phyloP scores from a whole-genome alignment of 2,797 vertebrate genomes.

The Sylvia borin region DNA sequence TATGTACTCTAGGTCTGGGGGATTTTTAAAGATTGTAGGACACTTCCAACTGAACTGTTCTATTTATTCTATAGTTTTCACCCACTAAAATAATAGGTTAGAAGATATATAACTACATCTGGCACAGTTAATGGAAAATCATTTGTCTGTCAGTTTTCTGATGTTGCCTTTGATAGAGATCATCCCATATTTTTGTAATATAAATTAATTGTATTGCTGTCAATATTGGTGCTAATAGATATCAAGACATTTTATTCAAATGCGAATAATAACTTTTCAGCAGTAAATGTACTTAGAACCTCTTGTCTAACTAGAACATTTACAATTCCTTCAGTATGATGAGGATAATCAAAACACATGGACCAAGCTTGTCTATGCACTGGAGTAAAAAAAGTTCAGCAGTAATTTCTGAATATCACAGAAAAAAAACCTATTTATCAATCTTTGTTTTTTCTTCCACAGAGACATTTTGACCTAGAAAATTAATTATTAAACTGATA shows the following conservation, averaged over 20 bases:
- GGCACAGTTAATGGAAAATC: background rate
- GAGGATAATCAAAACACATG: background rate
- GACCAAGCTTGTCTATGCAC: background rate
- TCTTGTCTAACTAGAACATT: background rate
- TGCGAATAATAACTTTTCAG: background rate
- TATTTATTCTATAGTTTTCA: background rate
- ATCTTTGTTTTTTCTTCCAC: fast-evolving
- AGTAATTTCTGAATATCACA: background rate
- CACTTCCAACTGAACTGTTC: background rate
- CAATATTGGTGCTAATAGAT: background rate
- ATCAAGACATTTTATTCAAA: background rate
- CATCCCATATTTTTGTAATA: background rate
- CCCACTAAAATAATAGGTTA: background rate
- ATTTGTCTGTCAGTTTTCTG: background rate
- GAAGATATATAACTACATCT: background rate
- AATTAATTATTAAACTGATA: background rate
- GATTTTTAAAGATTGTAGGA: background rate
- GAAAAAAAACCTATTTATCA: background rate
- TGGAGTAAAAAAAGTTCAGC: background rate
- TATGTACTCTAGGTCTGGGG: background rate
- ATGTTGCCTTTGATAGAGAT: background rate
- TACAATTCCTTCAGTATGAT: background rate
- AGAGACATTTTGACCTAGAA: background rate
- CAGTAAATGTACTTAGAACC: background rate
- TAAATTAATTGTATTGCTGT: background rate